Base-by-base conservation (phyloP, 2,113 vertebrate genomes). In the Uria lomvia region DNA sequence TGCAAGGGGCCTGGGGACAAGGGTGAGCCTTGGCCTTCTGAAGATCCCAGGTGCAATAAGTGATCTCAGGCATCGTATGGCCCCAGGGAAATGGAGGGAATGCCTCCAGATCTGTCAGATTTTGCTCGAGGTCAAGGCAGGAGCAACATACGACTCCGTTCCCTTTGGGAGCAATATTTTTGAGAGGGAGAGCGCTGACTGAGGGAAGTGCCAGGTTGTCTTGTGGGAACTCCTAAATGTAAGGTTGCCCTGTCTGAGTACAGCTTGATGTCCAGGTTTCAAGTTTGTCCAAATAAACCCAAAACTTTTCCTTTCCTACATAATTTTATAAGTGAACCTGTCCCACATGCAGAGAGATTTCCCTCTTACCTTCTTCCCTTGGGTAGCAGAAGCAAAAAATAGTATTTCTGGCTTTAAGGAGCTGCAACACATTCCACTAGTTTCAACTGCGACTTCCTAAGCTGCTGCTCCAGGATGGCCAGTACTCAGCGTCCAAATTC, bases 11-110 rank as follows among this genome's bases (percentile, higher is more conserved):
- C 1, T 18, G 36, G 13, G 29, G 17, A 74, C 32, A 27, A 66
- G 45, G 29, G 6, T 30, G 17, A 80, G 12, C 24, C 0, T 0
- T 0, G 0, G 19, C 12, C 29, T 77, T 74, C 4, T 1, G 49
- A 67, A 86, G 21, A 24, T 79, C n/a, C 13, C 56, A 12, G 13
- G 13, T 68, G 15, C n/a, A 71, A 63, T 58, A 36, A 34, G 30
- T 45, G 65, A 65, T 34, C 42, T 58, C 50, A 36, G 68, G 13
- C 7, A 6, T 40, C 1, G 0, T 27, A 40, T 36, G 30, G 49
- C 32, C 23, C 23, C 26, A 6, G 34, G 22, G 4, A 76, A 14
- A 72, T 3, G 4, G 42, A 38, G 15, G 32, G 14, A 73, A 72
- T 30, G 56, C 17, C 43, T 86, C 71, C 4, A 2, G 16, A 47